Conservation (phyloP, 92 coral and sea anemone genomes). For the Zoanthus sociatus region DNA sequence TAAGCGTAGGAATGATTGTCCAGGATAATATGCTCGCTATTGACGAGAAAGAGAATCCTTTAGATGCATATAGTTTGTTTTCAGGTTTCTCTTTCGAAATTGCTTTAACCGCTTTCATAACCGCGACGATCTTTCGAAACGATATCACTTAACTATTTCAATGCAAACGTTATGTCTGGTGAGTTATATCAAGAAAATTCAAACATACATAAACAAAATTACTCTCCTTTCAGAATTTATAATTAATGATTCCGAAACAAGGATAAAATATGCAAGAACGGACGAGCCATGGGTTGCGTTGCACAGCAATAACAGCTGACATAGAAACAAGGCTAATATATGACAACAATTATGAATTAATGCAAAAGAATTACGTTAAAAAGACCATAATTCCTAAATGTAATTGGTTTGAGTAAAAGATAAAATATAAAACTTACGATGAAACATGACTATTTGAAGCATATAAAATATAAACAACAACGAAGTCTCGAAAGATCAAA, state of each 20-base stretch:
- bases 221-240: not conserved
- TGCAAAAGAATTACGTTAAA: not conserved
- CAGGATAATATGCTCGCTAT: too few species aligned
- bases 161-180: not conserved
- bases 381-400: not conserved
- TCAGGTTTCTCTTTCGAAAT: too few species aligned
- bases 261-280: not conserved
- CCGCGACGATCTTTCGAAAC: too few species aligned
- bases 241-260: not conserved
- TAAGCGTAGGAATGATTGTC: too few species aligned
- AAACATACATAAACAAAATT: not conserved
- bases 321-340: not conserved
- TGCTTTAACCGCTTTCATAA: too few species aligned
- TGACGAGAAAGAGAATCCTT: too few species aligned
- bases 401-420: not conserved
- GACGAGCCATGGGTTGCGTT: not conserved
- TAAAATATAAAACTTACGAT: not conserved
- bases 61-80: too few species aligned
- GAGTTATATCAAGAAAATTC: not conserved
- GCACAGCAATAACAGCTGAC: slow-evolving; percentile 7
- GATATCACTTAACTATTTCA: not conserved
- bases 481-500: not conserved
- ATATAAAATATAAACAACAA: not conserved
- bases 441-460: not conserved
- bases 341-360: not conserved